Percentiles rank a stretch among this genome's conserved stretches.
phyloP scores from a whole-genome alignment of 1,140 invertebrate species.

The Caerostris extrusa region DNA sequence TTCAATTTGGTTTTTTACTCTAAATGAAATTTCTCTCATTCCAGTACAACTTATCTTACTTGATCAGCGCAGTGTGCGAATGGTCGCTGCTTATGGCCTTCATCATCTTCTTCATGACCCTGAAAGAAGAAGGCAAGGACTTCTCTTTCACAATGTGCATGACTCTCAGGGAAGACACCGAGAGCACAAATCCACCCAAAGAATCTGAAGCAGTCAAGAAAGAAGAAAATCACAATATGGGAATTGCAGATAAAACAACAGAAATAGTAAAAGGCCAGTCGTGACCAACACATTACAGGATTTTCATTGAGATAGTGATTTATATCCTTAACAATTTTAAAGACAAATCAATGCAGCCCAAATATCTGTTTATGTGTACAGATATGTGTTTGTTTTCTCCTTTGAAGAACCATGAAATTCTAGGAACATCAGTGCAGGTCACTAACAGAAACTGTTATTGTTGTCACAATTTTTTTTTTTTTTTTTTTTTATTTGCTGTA shows the following conservation, averaged over 20 bases:
- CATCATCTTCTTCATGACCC: constrained; percentile 62
- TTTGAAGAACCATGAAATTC: no score
- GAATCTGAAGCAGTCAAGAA: constrained; percentile 20
- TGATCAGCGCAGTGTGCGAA: constrained; percentile 48
- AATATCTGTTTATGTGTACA: background rate
- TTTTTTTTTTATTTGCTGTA: no score
- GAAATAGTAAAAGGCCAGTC: background rate
- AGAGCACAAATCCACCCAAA: background rate
- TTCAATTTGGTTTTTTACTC: no score
- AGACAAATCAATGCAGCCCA: background rate
- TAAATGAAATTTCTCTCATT: background rate
- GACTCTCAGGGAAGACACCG: background rate
- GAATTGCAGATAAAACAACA: background rate
- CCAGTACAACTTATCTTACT: constrained; percentile 60
- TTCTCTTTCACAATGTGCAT: constrained; percentile 56
- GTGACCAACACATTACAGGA: background rate
- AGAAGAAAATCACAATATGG: constrained; percentile 44
- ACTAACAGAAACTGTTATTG: background rate
- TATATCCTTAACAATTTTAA: background rate
- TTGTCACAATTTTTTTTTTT: background rate
- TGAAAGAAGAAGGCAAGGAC: constrained; percentile 61
- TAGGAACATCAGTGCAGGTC: no score
- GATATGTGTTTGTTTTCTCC: no score
- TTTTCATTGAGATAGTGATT: background rate
- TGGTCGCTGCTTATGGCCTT: constrained; percentile 61